Evolutionary conservation across 2,113 vertebrate species (phyloP), one percentile per base, ranked within the genome.

Genomic region (Amblyornis subalaris): DNA sequence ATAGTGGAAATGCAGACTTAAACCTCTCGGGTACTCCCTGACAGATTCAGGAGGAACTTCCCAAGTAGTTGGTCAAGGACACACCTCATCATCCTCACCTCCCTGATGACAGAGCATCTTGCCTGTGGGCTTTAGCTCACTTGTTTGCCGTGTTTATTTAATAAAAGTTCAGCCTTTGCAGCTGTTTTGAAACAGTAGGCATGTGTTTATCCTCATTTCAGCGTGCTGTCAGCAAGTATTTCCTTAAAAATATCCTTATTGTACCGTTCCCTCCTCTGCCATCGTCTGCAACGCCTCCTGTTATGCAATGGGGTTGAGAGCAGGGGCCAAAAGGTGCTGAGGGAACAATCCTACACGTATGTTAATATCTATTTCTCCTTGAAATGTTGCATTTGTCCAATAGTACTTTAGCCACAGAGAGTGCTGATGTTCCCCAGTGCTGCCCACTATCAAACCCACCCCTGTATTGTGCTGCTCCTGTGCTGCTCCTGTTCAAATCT

Each of bases 161-260:
- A 90, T 88, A 86, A 22, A 88, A 86, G 35, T 60, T 45, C 75
- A 60, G 79, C 50, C 29, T 85, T 93, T 76, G 33, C 58, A 88
- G 83, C 86, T 74, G 73, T 66, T 90, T 77, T 70, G 51, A 86
- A 90, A 77, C 51, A 40, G 72, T 35, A 28, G 88, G 79, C 90
- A 83, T 90, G 96, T 94, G 89, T 95, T 95, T 94, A 83, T 85
- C 91, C 92, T 96, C 83, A 84, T 90, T 93, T 76, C 85, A 93
- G 69, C 7, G 0, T 66, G 85, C 89, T 94, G 88, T 95, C 93
- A 96, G 80, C 75, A 50, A 92, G 66, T 50, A 29, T 80, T 90
- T 69, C 82, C 77, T 85, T 50, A 60, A 45, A 90, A 75, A 51
- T 25, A 23, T 14, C 74, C 45, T 83, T 47, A 11, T 14, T 85